Evolutionary conservation across 2,113 vertebrate genomes (phyloP).

Genomic region (Cariama cristata): DNA sequence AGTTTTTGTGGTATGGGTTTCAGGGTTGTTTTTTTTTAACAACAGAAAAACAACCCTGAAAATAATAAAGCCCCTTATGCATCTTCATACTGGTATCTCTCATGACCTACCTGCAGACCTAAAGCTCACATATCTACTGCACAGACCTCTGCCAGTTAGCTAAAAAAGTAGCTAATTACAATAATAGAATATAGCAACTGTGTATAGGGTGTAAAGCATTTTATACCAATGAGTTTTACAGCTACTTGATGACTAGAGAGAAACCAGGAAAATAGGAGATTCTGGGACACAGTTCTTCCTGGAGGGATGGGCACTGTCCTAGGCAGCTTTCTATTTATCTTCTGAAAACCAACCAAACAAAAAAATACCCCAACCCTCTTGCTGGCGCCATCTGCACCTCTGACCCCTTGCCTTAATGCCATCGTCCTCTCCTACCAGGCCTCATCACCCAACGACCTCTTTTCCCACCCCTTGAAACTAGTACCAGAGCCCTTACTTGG

Average conservation of each 20-base stretch:
- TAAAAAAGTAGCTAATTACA: background rate
- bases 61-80: background rate
- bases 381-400: background rate
- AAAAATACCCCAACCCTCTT: background rate
- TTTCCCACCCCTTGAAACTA: background rate
- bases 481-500: background rate
- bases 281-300: background rate
- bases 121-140: background rate
- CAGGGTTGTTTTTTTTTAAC: background rate
- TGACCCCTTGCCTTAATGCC: background rate
- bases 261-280: background rate
- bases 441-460: background rate
- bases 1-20: background rate
- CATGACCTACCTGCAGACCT: background rate
- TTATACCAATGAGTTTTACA: background rate
- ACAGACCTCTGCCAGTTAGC: background rate
- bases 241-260: background rate
- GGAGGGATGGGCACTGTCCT: background rate
- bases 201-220: background rate
- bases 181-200: background rate
- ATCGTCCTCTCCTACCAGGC: background rate
- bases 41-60: background rate
- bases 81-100: background rate
- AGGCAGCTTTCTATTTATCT: background rate
- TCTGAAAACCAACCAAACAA: fast-evolving